Evolutionary conservation across 2,797 vertebrate species (phyloP).

Genomic region (Sylvia borin): DNA sequence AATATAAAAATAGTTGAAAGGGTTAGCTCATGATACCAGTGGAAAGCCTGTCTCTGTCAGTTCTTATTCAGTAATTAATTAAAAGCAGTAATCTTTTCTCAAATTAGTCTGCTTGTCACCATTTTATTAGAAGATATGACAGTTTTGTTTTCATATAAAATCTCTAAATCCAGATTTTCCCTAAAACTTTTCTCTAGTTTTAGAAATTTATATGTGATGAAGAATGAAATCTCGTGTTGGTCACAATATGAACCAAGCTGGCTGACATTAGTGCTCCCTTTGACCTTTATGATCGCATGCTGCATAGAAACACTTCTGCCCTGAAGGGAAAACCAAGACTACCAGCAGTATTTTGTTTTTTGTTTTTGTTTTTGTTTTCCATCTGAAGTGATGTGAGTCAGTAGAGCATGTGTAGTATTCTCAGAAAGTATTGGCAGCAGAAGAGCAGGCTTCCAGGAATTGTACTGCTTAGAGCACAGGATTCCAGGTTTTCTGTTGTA

Average conservation of each 20-base stretch:
- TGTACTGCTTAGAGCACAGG: neutral
- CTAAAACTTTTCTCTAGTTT: neutral
- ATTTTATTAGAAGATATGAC: neutral
- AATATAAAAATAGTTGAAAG: neutral
- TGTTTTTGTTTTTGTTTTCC: neutral
- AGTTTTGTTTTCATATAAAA: neutral
- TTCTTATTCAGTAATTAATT: neutral
- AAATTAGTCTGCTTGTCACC: neutral
- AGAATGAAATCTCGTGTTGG: neutral
- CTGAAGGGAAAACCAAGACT: neutral
- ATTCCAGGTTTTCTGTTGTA: neutral
- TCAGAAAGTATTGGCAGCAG: slow-evolving; percentile 13
- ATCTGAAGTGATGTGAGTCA: neutral
- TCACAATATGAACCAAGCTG: neutral
- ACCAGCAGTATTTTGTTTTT: neutral
- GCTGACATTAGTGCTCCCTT: neutral
- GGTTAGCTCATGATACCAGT: neutral
- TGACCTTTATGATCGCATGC: neutral
- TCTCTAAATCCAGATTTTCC: neutral
- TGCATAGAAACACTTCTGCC: neutral
- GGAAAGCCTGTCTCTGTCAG: neutral
- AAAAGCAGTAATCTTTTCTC: neutral
- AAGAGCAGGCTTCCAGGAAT: slow-evolving; percentile 5
- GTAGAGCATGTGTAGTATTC: neutral
- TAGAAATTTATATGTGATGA: neutral